phyloP scores from a whole-genome alignment of 2,888 invertebrate species.

The Orchestes rusci region DNA sequence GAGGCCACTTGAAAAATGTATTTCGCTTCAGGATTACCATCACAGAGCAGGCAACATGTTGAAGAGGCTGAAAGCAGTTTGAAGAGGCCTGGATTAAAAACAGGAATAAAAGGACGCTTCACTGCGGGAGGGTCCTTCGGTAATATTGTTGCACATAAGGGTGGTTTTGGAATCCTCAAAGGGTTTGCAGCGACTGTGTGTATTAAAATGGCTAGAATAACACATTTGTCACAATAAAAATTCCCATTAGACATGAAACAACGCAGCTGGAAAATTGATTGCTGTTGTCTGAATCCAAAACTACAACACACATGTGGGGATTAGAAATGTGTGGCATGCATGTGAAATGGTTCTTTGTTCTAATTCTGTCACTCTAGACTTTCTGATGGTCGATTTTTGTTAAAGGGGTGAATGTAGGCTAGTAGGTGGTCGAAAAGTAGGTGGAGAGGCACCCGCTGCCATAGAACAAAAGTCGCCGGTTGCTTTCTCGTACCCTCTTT shows the following conservation, averaged over 20 bases:
- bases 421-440: constrained; percentile 20
- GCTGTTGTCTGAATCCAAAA: too few species aligned
- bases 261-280: too few species aligned
- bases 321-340: too few species aligned
- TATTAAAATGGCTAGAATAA: too few species aligned
- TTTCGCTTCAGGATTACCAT: constrained; percentile 20
- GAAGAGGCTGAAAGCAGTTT: constrained; percentile 20
- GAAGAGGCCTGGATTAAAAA: constrained; percentile 28
- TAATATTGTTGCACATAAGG: constrained; percentile 31
- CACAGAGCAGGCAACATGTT: constrained; percentile 17
- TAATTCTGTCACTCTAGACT: too few species aligned
- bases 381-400: too few species aligned
- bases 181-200: constrained; percentile 19
- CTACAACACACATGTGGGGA: too few species aligned
- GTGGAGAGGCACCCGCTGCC: constrained; percentile 20
- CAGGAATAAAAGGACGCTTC: constrained; percentile 31
- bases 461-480: constrained; percentile 16
- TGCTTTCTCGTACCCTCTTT: constrained; percentile 14
- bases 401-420: constrained; percentile 20
- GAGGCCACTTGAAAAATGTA: constrained; percentile 19
- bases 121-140: constrained; percentile 23
- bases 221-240: too few species aligned
- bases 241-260: too few species aligned
- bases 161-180: constrained; percentile 25
- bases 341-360: too few species aligned